These are phyloP conservation scores for Lasioglossum villosulum DNA, from an alignment of 2,888 invertebrate species.

Conservation along the genomic window DNA sequence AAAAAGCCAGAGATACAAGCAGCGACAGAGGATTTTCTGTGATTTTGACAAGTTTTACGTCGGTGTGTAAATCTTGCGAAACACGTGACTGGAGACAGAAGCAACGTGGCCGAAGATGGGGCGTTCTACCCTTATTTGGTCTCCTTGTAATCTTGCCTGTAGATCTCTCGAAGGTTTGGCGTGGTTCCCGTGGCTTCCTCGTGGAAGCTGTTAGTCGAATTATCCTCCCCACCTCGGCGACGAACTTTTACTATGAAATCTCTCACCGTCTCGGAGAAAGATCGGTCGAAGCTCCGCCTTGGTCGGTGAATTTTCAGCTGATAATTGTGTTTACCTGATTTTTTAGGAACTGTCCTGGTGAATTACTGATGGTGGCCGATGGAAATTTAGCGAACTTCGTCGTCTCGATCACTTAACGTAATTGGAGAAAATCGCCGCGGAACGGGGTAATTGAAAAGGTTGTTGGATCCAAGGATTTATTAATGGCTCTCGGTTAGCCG, in stretches of 20 bases:
- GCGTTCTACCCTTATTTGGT: constrained; percentile 39
- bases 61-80: not conserved
- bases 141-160: constrained; percentile 37
- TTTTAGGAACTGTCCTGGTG: not conserved
- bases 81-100: constrained; percentile 4
- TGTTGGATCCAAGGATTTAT: constrained; percentile 12
- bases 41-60: not conserved
- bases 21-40: not conserved
- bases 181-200: constrained; percentile 55
- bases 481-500: not conserved
- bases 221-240: constrained; percentile 52
- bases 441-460: constrained; percentile 26
- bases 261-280: not conserved
- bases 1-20: not conserved
- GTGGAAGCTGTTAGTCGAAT: constrained; percentile 66
- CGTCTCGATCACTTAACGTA: constrained; percentile 28
- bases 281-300: not conserved
- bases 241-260: constrained; percentile 40
- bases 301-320: not conserved
- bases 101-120: constrained; percentile 31
- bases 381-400: not conserved
- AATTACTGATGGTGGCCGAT: constrained; percentile 15
- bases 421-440: constrained; percentile 27
- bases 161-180: constrained; percentile 58
- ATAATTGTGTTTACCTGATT: constrained; percentile 18